Conservation (phyloP, 2,888 invertebrate species). For the Hedya salicella region DNA sequence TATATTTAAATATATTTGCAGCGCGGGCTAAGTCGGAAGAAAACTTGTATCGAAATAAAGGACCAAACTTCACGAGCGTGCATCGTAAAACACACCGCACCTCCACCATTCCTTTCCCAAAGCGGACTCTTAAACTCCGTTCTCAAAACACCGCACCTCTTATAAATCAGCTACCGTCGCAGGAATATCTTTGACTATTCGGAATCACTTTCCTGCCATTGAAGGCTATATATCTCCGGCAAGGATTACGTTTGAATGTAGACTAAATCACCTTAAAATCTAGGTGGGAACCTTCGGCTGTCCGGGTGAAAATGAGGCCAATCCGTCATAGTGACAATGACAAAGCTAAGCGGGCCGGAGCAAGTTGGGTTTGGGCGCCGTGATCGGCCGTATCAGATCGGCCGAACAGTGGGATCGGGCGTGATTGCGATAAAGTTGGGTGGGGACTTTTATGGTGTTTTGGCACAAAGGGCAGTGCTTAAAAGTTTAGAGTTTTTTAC, state of each 20-base stretch:
- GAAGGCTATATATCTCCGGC: slow-evolving; percentile 42
- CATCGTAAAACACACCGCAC: slow-evolving; percentile 7
- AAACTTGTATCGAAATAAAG: neutral
- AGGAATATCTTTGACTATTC: slow-evolving; percentile 42
- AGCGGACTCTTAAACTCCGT: slow-evolving; percentile 27
- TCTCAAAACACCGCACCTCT: slow-evolving; percentile 34
- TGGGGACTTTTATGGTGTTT: slow-evolving; percentile 27
- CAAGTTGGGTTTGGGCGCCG: slow-evolving; percentile 25
- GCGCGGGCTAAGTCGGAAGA: no score
- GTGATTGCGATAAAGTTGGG: slow-evolving; percentile 32
- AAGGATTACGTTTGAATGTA: slow-evolving; percentile 41
- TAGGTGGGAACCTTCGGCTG: slow-evolving; percentile 43
- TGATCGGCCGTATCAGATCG: slow-evolving; percentile 37
- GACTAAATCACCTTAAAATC: slow-evolving; percentile 53
- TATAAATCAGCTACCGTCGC: slow-evolving; percentile 35
- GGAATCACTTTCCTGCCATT: slow-evolving; percentile 42
- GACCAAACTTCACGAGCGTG: slow-evolving; percentile 10
- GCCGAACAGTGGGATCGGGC: slow-evolving; percentile 18
- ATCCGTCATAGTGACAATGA: slow-evolving; percentile 75
- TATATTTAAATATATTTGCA: no score
- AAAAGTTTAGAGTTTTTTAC: neutral
- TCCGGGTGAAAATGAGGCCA: slow-evolving; percentile 56
- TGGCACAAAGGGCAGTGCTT: slow-evolving; percentile 11
- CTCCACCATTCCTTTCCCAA: slow-evolving; percentile 19
- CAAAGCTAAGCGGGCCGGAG: slow-evolving; percentile 50